Evolutionary conservation across 2,113 vertebrate genomes (phyloP).

Genomic region (Gadus macrocephalus): DNA sequence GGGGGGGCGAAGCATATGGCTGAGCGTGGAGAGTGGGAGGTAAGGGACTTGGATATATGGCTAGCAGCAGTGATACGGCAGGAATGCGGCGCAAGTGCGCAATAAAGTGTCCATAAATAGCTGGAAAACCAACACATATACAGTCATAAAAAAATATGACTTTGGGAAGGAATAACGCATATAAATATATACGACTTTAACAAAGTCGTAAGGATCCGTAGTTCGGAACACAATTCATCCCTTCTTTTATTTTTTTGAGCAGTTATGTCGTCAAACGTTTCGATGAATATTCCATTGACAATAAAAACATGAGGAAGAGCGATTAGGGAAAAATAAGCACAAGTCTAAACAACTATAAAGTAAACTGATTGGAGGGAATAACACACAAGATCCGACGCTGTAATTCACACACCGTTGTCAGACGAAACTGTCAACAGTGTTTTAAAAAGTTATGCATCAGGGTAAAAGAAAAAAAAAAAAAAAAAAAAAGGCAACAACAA

Average conservation of each 20-base stretch:
- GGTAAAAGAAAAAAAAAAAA: too few species aligned
- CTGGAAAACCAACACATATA: conserved; percentile 3
- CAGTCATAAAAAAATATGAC: too few species aligned
- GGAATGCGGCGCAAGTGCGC: conserved; percentile 24
- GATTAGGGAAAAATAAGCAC: too few species aligned
- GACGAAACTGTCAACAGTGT: conserved; percentile 28
- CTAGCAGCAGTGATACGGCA: conserved; percentile 17
- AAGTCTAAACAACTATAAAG: too few species aligned
- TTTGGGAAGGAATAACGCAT: background rate
- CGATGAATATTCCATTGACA: too few species aligned
- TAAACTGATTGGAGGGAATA: too few species aligned
- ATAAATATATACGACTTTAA: conserved; percentile 26
- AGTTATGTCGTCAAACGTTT: too few species aligned
- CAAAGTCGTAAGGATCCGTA: too few species aligned
- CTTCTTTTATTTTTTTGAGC: too few species aligned
- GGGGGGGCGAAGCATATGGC: conserved; percentile 66
- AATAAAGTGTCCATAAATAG: conserved; percentile 49
- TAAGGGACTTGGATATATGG: conserved; percentile 41
- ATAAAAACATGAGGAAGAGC: too few species aligned
- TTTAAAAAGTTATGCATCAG: conserved; percentile 38
- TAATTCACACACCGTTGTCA: conserved; percentile 38
- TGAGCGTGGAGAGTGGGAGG: conserved; percentile 62
- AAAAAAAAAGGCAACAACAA: conserved; percentile 52
- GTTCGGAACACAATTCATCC: too few species aligned
- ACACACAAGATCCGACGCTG: too few species aligned